These are phyloP conservation scores for Malaclemys terrapin DNA, from an alignment of 2,113 vertebrate genomes.

Conservation along the genomic window DNA sequence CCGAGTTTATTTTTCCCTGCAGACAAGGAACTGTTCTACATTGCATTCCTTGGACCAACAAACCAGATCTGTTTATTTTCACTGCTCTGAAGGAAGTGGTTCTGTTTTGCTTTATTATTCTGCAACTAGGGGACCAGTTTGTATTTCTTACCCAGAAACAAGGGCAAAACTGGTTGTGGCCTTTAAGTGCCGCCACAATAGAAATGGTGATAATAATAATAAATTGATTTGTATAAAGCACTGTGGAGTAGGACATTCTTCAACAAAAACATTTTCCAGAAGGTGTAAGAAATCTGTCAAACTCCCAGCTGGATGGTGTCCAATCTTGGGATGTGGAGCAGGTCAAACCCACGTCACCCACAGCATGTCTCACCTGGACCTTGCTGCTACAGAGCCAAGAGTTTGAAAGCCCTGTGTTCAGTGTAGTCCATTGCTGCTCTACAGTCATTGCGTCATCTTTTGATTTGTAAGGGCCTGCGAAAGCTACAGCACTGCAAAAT, in stretches of 20 bases:
- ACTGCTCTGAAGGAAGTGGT: constrained; percentile 64
- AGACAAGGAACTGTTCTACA: constrained; percentile 53
- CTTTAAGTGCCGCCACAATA: constrained; percentile 15
- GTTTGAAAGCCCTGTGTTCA: not conserved
- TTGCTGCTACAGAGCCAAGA: not conserved
- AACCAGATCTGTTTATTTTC: constrained; percentile 70
- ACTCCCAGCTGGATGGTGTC: not conserved
- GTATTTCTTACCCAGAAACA: constrained; percentile 41
- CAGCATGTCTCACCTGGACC: not conserved
- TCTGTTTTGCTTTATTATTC: constrained; percentile 45
- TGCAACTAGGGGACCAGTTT: constrained; percentile 33
- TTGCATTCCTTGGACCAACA: constrained; percentile 32
- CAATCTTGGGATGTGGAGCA: not conserved
- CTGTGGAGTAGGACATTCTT: not conserved
- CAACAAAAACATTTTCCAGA: constrained; percentile 7
- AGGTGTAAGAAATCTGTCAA: not conserved
- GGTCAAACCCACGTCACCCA: not conserved
- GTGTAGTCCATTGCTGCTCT: not conserved
- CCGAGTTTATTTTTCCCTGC: constrained; percentile 65
- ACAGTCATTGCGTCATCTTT: not conserved
- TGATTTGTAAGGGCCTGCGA: not conserved
- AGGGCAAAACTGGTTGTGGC: constrained; percentile 49
- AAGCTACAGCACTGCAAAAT: not conserved
- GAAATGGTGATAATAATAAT: not conserved
- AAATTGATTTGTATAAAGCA: constrained; percentile 9